Evolutionary conservation across 1,140 invertebrate genomes (phyloP).

Genomic region (Anthonomus grandis): DNA sequence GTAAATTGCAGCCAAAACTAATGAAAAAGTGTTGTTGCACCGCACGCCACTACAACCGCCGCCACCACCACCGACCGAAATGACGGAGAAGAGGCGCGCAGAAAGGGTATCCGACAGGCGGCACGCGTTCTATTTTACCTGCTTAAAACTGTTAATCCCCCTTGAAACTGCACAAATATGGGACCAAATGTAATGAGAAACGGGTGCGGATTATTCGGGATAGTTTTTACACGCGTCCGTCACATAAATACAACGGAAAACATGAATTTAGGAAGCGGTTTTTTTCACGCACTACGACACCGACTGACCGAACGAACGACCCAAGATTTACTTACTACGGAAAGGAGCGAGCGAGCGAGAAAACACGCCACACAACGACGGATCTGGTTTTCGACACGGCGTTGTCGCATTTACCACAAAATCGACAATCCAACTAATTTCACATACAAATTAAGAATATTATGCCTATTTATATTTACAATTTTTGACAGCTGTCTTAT

Average conservation of each 20-base stretch:
- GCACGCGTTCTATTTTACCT: conserved; percentile 30
- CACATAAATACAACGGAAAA: conserved; percentile 24
- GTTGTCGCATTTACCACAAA: no score
- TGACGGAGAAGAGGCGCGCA: conserved; percentile 28
- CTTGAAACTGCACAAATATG: conserved; percentile 8
- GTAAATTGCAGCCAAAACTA: background rate
- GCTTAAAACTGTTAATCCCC: conserved; percentile 13
- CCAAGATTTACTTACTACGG: no score
- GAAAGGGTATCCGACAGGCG: conserved; percentile 27
- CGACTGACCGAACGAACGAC: no score
- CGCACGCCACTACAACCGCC: conserved; percentile 7
- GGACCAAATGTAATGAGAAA: background rate
- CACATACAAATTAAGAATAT: no score
- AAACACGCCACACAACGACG: no score
- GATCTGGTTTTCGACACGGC: no score
- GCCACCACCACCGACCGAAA: conserved; percentile 16
- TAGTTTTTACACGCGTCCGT: conserved; percentile 28
- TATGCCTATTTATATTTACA: no score
- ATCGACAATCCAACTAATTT: no score
- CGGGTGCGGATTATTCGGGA: conserved; percentile 13
- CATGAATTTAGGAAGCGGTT: conserved; percentile 15
- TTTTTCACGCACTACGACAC: conserved; percentile 33
- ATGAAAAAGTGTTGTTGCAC: background rate
- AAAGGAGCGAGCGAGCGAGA: no score
- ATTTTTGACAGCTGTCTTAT: no score